These are phyloP conservation scores for Stenoptilia bipunctidactyla DNA, from an alignment of 2,888 invertebrate genomes.

Conservation along the genomic window DNA sequence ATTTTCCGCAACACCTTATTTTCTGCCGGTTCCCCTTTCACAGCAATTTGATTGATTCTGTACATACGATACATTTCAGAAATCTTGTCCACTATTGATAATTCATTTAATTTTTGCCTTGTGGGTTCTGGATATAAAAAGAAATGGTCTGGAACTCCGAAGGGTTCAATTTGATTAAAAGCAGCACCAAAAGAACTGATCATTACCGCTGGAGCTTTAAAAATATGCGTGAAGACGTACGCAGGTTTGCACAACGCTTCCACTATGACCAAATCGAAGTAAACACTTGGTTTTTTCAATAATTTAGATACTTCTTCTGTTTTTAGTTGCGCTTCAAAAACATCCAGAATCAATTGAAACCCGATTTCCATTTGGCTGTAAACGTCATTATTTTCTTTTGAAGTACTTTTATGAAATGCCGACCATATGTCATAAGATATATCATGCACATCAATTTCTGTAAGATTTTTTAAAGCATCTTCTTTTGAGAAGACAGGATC, in stretches of 20 bases:
- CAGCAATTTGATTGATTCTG: no score
- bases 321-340: constrained; percentile 20
- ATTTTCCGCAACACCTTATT: constrained; percentile 15
- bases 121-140: constrained; percentile 16
- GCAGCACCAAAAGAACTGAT: constrained; percentile 25
- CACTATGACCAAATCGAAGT: constrained; percentile 27
- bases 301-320: constrained; percentile 19
- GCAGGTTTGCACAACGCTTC: constrained; percentile 21
- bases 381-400: constrained; percentile 13
- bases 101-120: constrained; percentile 19
- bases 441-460: constrained; percentile 42
- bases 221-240: constrained; percentile 20
- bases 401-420: constrained; percentile 10
- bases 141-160: constrained; percentile 22
- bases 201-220: constrained; percentile 26
- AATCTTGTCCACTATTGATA: constrained; percentile 23
- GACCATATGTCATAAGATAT: constrained; percentile 25
- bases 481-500: constrained; percentile 35
- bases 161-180: constrained; percentile 7
- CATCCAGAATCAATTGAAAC: constrained; percentile 1
- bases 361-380: constrained; percentile 6
- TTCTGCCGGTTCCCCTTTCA: constrained; percentile 7
- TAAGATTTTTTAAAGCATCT: constrained; percentile 31
- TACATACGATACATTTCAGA: constrained; percentile 17
- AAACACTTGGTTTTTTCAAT: constrained; percentile 16